Evolutionary conservation across 2,888 invertebrate species (phyloP), one percentile per base, ranked within the genome.

Genomic region (Athetis lepigone): DNA sequence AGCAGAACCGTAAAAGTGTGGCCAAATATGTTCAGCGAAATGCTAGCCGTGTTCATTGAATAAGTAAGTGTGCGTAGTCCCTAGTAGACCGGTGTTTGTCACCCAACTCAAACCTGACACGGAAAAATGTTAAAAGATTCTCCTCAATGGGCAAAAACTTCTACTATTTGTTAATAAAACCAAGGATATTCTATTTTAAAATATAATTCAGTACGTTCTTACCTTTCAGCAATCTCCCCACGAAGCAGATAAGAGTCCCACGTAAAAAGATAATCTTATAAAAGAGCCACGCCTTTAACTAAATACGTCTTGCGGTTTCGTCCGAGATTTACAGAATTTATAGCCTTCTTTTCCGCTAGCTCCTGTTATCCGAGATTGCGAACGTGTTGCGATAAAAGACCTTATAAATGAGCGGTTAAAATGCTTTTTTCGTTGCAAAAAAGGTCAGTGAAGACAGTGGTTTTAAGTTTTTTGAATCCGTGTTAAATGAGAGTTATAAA

Each of bases 281-380:
- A 71, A 69, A n/a, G 43, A 54, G 39, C 36, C 62, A 9, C 39
- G 46, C 40, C 46, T 57, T 57, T 75, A 29, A 46, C 46, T 39
- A 58, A 70, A 75, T 25, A 64, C 58, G 27, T 46, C 57, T 50
- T 42, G 54, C 4, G 64, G 55, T 61, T 70, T 50, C 8, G 47
- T 54, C 57, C 46, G 63, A 43, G 63, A 49, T 60, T 70, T 40
- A 42, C 66, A 78, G 72, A 85, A 88, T 85, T 87, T 83, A 88
- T 84, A 60, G 64, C 52, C 46, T 54, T 67, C 71, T 77, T 86
- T 86, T 82, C 85, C 78, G 72, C 68, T 60, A 73, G 64, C 64
- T 60, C 55, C 64, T 49, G 62, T 65, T 69, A 71, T 66, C 79
- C 56, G 65, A 68, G 74, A 75, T 79, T 77, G 75, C 80, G 58